Evolutionary conservation across 2,113 vertebrate species (phyloP).

Genomic region (Saguinus midas): DNA sequence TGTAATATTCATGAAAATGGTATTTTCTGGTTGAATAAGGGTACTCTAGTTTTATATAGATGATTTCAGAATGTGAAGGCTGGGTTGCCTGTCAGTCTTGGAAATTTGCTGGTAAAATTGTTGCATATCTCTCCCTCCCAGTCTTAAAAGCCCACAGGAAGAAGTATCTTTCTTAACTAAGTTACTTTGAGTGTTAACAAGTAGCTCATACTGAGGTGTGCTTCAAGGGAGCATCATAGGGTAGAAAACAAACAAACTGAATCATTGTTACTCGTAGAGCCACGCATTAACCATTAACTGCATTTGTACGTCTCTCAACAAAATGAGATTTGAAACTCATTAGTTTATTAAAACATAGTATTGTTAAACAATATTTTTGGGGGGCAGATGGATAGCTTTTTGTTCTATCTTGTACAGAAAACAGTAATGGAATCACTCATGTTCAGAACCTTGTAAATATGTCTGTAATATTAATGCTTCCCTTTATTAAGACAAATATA

Average conservation of each 20-base stretch:
- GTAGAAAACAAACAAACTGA: constrained; percentile 61
- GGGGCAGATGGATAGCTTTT: constrained; percentile 52
- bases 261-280: constrained; percentile 68
- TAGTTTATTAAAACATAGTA: constrained; percentile 75
- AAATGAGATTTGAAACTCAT: constrained; percentile 69
- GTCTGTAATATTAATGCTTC: constrained; percentile 78
- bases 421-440: constrained; percentile 71
- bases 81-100: constrained; percentile 27
- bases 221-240: constrained; percentile 62
- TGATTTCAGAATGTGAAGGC: constrained; percentile 51
- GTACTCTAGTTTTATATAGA: constrained; percentile 60
- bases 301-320: constrained; percentile 48
- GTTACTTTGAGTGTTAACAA: constrained; percentile 61
- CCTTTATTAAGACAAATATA: constrained; percentile 77
- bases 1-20: constrained; percentile 39
- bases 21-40: constrained; percentile 52
- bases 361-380: constrained; percentile 64
- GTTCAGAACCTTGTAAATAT: constrained; percentile 82
- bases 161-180: constrained; percentile 63
- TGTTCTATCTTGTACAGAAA: constrained; percentile 80
- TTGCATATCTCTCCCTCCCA: not conserved
- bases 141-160: not conserved
- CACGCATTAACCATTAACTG: constrained; percentile 70
- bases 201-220: constrained; percentile 43
- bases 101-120: constrained; percentile 47